Evolutionary conservation across 2,797 vertebrate genomes (phyloP).

Genomic region (Pristis pectinata): DNA sequence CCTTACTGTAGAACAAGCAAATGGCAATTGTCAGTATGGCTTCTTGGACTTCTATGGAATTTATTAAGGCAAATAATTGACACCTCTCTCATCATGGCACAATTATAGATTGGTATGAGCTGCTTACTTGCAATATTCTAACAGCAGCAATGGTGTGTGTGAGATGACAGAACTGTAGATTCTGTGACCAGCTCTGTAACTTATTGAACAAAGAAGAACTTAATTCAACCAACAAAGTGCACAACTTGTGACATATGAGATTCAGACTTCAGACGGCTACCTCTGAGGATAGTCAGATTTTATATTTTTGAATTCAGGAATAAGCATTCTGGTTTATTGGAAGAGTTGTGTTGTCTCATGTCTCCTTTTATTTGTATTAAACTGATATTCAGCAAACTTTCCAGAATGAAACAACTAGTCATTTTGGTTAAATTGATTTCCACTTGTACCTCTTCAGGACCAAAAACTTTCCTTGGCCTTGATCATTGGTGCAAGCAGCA

Average conservation of each 20-base stretch:
- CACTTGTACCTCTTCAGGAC: neutral
- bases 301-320: neutral
- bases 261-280: neutral
- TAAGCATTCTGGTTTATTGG: neutral
- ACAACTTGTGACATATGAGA: neutral
- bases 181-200: neutral
- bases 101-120: neutral
- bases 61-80: neutral
- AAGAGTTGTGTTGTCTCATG: neutral
- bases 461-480: neutral
- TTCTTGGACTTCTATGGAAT: neutral
- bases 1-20: neutral
- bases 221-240: neutral
- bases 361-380: neutral
- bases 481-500: neutral
- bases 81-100: neutral
- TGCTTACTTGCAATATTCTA: neutral
- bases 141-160: neutral
- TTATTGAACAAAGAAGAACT: neutral
- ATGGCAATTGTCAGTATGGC: neutral
- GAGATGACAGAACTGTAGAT: neutral
- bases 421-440: neutral
- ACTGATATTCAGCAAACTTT: neutral
- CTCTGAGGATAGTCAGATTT: neutral
- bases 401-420: neutral